These are phyloP conservation scores for Tauraco erythrolophus DNA, from an alignment of 2,113 vertebrate species.

Conservation along the genomic window DNA sequence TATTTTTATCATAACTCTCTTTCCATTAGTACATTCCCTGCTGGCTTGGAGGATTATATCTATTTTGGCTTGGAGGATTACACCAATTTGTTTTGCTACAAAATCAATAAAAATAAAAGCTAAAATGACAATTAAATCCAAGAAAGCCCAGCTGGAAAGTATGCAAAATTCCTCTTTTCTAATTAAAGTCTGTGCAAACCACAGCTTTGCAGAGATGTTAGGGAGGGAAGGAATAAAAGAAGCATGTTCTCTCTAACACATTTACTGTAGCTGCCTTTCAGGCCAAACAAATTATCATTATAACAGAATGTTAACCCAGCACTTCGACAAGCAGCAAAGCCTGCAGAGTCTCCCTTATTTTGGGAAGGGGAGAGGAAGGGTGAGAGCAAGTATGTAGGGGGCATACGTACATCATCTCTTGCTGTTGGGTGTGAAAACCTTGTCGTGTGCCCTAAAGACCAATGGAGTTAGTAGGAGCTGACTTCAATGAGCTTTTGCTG, in stretches of 20 bases:
- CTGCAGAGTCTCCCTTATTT: not conserved
- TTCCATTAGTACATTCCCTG: constrained; percentile 39
- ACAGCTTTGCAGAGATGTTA: constrained; percentile 12
- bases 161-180: constrained; percentile 51
- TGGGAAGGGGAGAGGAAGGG: not conserved
- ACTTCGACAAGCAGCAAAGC: not conserved
- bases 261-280: constrained; percentile 4
- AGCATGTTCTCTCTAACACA: not conserved
- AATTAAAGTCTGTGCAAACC: constrained; percentile 52
- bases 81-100: constrained; percentile 55
- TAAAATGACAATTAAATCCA: constrained; percentile 64
- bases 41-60: constrained; percentile 36
- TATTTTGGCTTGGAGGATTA: constrained; percentile 57
- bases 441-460: not conserved
- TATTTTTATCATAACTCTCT: constrained; percentile 55
- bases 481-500: not conserved
- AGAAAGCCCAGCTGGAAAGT: constrained; percentile 54
- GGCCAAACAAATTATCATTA: not conserved
- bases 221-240: constrained; percentile 5
- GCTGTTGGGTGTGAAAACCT: not conserved
- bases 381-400: not conserved
- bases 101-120: constrained; percentile 66
- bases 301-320: not conserved
- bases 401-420: not conserved
- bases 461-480: not conserved